Evolutionary conservation across 2,113 vertebrate species (phyloP), one percentile per base, ranked within the genome.

Genomic region (Phylloscopus whistleri): DNA sequence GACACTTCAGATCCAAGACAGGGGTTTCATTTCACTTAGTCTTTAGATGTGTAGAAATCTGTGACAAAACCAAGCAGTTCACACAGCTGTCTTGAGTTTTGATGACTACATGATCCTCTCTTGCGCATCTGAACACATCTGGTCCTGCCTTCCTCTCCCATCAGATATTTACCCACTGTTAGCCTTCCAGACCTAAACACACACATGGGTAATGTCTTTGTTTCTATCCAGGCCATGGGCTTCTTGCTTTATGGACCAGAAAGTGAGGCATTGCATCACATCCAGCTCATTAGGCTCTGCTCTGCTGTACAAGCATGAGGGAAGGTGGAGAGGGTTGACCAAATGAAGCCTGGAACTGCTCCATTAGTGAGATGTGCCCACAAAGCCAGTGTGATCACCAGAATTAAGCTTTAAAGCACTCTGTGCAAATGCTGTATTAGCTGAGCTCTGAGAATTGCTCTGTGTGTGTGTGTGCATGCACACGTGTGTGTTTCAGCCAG

Each of bases 391-490:
- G 77, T 60, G 79, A 89, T 82, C 70, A 56, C 63, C 12, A 4
- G 48, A 92, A 89, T 82, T 66, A 74, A 89, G 58, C n/a, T 89
- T 89, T 84, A 79, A 94, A 84, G 68, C 70, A 74, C 74, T 76
- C 74, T 43, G 51, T 87, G 80, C 82, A 92, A 94, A 94, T 75
- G 77, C 74, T 95, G 62, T 58, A n/a, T 56, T 92, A 85, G 79
- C 53, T 72, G 48, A 79, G n/a, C 89, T 91, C 91, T 95, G 64
- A 80, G 91, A 92, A 95, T 43, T 92, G 46, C 37, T 82, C 9
- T 75, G 51, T 53, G 30, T 21, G 24, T 55, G n/a, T 26, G 20
- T 62, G 31, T 14, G 31, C 33, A 6, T 7, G 23, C 39, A 53
- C 13, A 28, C 4, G 13, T 14, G 51, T 39, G 46, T 82, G 55